These are phyloP conservation scores for Capreolus pygargus DNA, from an alignment of 2,113 vertebrate genomes.

Conservation along the genomic window DNA sequence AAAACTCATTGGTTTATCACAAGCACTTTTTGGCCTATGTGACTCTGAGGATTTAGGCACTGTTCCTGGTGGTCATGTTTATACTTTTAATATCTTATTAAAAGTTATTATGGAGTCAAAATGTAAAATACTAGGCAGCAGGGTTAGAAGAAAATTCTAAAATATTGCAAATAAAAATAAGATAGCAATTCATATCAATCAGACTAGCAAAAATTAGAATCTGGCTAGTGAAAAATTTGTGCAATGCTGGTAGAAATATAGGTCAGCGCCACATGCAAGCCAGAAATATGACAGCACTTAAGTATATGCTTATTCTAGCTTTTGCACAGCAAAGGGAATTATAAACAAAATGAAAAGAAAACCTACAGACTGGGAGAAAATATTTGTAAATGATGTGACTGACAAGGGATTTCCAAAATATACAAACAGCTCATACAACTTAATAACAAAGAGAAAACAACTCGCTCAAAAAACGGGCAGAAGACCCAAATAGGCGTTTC, in stretches of 20 bases:
- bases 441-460: neutral
- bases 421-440: neutral
- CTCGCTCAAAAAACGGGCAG: neutral
- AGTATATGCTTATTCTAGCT: neutral
- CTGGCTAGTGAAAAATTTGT: neutral
- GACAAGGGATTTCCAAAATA: neutral
- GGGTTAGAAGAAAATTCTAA: neutral
- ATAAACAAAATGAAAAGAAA: neutral
- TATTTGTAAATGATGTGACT: neutral
- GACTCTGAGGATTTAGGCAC: neutral
- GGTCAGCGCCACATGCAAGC: neutral
- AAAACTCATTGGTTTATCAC: constrained; percentile 15
- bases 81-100: constrained; percentile 39
- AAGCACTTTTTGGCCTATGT: neutral
- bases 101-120: neutral
- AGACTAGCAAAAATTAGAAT: constrained; percentile 1
- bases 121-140: neutral
- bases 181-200: neutral
- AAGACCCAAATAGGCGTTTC: neutral
- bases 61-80: neutral
- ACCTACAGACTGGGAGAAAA: neutral
- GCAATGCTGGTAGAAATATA: neutral
- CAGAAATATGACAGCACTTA: neutral
- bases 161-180: neutral
- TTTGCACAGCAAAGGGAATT: neutral